phyloP scores from a whole-genome alignment of 2,797 vertebrate species.

The Botia kubotai region DNA sequence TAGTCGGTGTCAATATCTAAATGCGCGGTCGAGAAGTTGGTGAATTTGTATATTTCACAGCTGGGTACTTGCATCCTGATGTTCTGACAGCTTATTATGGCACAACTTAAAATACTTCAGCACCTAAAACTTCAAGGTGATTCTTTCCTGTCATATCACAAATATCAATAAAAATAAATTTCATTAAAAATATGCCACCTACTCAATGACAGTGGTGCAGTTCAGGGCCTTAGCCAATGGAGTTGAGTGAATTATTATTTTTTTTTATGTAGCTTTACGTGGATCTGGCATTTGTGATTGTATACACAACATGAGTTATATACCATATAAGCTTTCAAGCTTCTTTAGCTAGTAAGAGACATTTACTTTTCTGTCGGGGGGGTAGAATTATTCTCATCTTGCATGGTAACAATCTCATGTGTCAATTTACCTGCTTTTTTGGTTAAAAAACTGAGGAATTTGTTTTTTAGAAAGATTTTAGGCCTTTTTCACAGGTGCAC shows the following conservation, averaged over 20 bases:
- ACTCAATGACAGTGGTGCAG: not conserved
- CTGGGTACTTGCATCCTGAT: conserved; percentile 1
- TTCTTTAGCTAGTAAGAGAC: not conserved
- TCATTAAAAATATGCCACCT: not conserved
- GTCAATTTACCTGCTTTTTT: not conserved
- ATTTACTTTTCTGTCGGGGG: not conserved
- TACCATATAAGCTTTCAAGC: not conserved
- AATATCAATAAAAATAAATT: conserved; percentile 17
- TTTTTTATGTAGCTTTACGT: not conserved
- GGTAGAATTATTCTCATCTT: not conserved
- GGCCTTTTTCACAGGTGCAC: not conserved
- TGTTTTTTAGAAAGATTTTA: too few species aligned
- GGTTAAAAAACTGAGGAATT: not conserved
- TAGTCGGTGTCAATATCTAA: conserved; percentile 35
- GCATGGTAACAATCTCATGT: not conserved
- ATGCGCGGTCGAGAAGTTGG: not conserved
- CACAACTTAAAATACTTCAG: conserved; percentile 3
- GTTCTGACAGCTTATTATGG: conserved; percentile 35
- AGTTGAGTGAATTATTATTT: too few species aligned
- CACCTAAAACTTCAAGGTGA: conserved; percentile 8
- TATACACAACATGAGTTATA: not conserved
- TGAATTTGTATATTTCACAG: conserved; percentile 19
- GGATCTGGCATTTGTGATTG: not conserved
- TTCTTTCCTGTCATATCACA: conserved; percentile 13
- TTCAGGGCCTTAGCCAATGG: not conserved